Percentiles rank a stretch among this genome's conserved stretches.
Conservation (phyloP, 1,140 invertebrate genomes). For the Nasonia giraulti region DNA sequence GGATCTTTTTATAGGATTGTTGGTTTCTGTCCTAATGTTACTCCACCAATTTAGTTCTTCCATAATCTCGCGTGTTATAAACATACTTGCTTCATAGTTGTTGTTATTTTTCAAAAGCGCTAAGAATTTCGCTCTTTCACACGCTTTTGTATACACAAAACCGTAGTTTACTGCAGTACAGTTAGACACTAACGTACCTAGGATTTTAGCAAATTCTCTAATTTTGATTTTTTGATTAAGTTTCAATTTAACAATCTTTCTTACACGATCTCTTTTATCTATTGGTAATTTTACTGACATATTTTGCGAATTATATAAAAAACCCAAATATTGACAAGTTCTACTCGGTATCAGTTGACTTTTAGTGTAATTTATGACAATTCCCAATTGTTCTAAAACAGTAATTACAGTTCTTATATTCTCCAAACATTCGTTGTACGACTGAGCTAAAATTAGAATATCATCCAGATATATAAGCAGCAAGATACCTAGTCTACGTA, state of each 20-base stretch:
- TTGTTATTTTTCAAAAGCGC: constrained; percentile 35
- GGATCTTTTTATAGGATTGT: constrained; percentile 18
- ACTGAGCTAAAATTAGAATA: no score
- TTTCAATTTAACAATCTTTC: constrained; percentile 15
- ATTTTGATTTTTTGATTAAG: constrained; percentile 26
- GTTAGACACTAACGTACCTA: constrained; percentile 45
- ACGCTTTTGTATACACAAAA: constrained; percentile 36
- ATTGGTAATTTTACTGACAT: no score
- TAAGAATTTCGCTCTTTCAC: constrained; percentile 45
- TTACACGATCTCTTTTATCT: not conserved
- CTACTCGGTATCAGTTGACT: no score
- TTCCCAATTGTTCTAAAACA: no score
- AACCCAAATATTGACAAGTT: no score
- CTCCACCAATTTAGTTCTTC: constrained; percentile 46
- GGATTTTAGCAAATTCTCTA: constrained; percentile 37
- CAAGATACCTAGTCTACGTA: no score
- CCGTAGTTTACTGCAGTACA: constrained; percentile 47
- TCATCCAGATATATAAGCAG: no score
- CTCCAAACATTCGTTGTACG: no score
- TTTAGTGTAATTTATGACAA: no score
- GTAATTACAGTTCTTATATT: no score
- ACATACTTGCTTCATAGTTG: not conserved
- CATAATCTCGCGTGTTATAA: not conserved
- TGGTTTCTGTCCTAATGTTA: not conserved
- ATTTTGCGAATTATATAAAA: no score